Evolutionary conservation across 2,113 vertebrate species (phyloP), one percentile per base, ranked within the genome.

Genomic region (Pipra filicauda): DNA sequence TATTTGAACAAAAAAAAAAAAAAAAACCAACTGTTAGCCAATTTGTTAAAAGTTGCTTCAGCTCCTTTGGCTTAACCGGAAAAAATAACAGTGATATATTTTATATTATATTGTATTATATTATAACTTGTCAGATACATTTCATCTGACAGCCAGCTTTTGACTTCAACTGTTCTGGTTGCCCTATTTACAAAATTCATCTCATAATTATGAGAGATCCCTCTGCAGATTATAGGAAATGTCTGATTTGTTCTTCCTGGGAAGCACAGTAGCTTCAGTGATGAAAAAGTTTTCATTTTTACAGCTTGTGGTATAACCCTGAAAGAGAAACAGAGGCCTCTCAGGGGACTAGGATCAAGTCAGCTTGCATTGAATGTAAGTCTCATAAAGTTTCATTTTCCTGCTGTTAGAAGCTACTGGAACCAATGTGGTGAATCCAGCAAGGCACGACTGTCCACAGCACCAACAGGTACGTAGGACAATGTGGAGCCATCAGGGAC

Each of bases 401-500:
- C 82, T 67, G 48, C 54, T 71, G 12, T 17, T 8, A 12, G 57
- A 35, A 64, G 24, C 24, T 75, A 30, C n/a, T 57, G 54, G 49
- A 70, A 35, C 27, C 41, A 48, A 3, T 1, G 2, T 7, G 73
- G 57, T 3, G 7, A 23, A 9, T 35, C 23, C 48, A 81, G 52
- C 2, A 22, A 26, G 31, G 55, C 46, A 20, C 26, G 55, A 58
- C 49, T 73, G 33, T 37, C 44, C 41, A n/a, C 18, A 55, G 37
- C 74, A 67, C 14, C 1, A 2, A 13, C 5, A 80, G 24, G 23
- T 26, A 19, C n/a, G 3, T 1, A 1, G 24, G 30, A 19, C 52
- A 51, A 6, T 0, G 0, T 2, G 4, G 4, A 52, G 46, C 57
- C 51, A 23, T 12, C 35, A 16, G 35, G 37, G 22, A 20, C 22